phyloP scores from a whole-genome alignment of 2,888 invertebrate species.

The Notodonta ziczac region DNA sequence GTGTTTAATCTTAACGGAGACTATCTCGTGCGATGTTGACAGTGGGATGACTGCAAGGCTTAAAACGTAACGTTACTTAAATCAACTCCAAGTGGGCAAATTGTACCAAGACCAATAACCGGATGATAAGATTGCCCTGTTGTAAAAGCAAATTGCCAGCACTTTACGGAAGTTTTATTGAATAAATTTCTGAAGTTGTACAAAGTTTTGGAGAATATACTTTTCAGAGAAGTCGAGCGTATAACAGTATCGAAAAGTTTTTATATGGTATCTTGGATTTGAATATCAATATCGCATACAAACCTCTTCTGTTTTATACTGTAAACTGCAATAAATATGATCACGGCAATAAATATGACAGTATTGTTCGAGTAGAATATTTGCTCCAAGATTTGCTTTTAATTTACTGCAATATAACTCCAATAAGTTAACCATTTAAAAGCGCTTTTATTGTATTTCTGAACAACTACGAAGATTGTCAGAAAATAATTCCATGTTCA shows the following conservation, averaged over 20 bases:
- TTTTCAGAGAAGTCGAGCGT: constrained; percentile 1
- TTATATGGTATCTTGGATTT: not conserved
- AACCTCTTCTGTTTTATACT: no score
- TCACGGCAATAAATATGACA: no score
- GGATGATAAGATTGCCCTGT: not conserved
- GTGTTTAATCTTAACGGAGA: constrained; percentile 16
- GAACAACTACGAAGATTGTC: no score
- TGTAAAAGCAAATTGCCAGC: constrained; percentile 4
- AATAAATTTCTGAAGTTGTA: not conserved
- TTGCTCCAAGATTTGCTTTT: no score
- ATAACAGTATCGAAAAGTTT: not conserved
- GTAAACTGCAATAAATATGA: no score
- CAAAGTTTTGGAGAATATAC: not conserved
- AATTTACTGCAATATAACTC: no score
- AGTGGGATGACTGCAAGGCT: constrained; percentile 2
- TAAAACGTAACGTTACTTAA: not conserved
- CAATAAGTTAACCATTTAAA: no score
- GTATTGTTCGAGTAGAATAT: no score
- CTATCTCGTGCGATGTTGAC: constrained; percentile 1
- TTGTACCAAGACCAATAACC: not conserved
- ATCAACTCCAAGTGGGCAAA: not conserved
- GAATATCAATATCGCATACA: not conserved
- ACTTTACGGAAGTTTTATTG: constrained; percentile 2
- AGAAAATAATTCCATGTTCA: no score
- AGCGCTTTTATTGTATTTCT: no score